A percentile compares a stretch with the other conserved stretches of the same genome.
Conservation (phyloP, 1,140 invertebrate genomes). For the Neodiprion pinetum region DNA sequence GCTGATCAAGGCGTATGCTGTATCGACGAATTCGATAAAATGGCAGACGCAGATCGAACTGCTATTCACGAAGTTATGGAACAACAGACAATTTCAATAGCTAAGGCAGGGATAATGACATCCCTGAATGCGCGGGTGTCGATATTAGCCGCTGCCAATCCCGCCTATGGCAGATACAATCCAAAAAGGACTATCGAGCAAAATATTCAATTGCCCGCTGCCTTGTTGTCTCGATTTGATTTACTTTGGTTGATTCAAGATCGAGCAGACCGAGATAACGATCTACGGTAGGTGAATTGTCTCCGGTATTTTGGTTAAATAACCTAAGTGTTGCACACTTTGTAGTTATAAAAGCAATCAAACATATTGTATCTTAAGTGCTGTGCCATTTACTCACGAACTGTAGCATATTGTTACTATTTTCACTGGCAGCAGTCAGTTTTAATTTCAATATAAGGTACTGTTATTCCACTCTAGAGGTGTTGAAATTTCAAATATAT, state of each 20-base stretch:
- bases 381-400: neutral
- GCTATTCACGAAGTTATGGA: constrained; percentile 99
- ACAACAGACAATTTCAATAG: constrained; percentile 99
- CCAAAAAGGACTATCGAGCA: constrained; percentile 94
- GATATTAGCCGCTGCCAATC: constrained; percentile 98
- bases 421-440: neutral
- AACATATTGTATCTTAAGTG: neutral
- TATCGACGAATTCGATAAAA: constrained; percentile 99
- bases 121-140: constrained; percentile 96
- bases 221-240: constrained; percentile 97
- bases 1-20: constrained; percentile 98
- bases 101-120: constrained; percentile 99
- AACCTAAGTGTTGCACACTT: too few species aligned
- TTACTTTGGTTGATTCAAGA: constrained; percentile 98
- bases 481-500: constrained; percentile 8
- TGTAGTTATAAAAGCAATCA: neutral
- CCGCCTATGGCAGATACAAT: constrained; percentile 98
- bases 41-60: constrained; percentile 94
- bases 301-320: neutral
- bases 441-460: constrained; percentile 13
- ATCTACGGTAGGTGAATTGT: constrained; percentile 70
- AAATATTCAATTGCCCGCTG: constrained; percentile 97
- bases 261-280: constrained; percentile 90
- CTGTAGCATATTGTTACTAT: neutral
- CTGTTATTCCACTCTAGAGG: neutral